Percentiles rank a stretch among this genome's conserved stretches.
phyloP scores from a whole-genome alignment of 2,888 invertebrate species.

The Tridacna crocea region DNA sequence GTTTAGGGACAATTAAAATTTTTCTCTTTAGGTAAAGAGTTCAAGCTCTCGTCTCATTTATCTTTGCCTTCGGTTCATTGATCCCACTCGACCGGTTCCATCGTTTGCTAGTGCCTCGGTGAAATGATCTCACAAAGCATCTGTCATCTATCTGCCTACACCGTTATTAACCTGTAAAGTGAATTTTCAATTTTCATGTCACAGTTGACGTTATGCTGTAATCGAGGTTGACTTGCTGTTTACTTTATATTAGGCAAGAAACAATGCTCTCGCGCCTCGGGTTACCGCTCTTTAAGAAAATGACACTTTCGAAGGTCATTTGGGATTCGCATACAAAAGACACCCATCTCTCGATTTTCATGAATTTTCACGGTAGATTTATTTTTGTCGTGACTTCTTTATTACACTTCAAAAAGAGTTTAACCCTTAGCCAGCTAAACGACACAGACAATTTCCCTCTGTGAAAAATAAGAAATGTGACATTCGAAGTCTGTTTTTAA shows the following conservation, averaged over 20 bases:
- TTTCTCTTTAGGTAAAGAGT: too few relatives aligned
- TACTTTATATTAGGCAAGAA: slow-evolving; percentile 56
- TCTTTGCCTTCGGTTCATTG: too few relatives aligned
- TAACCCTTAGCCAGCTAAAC: neutral
- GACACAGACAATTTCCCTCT: too few relatives aligned
- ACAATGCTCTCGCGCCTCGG: slow-evolving; percentile 33
- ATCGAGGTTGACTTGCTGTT: slow-evolving; percentile 50
- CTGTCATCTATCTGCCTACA: slow-evolving; percentile 36
- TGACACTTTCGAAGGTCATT: slow-evolving; percentile 2
- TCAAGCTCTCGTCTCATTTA: too few relatives aligned
- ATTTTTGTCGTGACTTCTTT: slow-evolving; percentile 23
- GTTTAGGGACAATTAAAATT: too few relatives aligned
- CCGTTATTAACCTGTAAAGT: slow-evolving; percentile 55
- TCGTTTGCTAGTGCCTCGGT: neutral
- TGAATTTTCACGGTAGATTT: slow-evolving; percentile 37
- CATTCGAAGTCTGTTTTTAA: too few relatives aligned
- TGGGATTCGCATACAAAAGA: slow-evolving; percentile 10
- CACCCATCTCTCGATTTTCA: slow-evolving; percentile 22
- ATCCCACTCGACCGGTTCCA: too few relatives aligned
- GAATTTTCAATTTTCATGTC: slow-evolving; percentile 62
- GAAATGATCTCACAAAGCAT: slow-evolving; percentile 17
- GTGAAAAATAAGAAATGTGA: too few relatives aligned
- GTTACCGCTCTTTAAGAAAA: slow-evolving; percentile 22
- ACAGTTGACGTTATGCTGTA: slow-evolving; percentile 40
- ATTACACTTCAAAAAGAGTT: slow-evolving; percentile 13